Base-by-base conservation (phyloP, 53 echinoderm and acorn worm genomes). In the Antedon mediterranea region DNA sequence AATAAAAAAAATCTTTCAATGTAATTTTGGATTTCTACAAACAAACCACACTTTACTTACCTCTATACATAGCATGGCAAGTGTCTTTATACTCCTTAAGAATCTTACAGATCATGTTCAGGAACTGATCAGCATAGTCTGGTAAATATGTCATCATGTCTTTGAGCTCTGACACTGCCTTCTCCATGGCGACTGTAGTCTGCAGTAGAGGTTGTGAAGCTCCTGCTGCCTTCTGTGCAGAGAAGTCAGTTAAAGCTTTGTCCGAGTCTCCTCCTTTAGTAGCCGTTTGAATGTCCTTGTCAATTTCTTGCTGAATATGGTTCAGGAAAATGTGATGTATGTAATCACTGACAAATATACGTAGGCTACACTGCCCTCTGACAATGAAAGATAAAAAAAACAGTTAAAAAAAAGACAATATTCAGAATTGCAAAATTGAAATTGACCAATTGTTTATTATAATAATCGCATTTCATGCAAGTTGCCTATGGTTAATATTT, bases 31-130 rank as follows among this genome's bases (percentile, higher is more conserved):
- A 13, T 23, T 2, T 57, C 23, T 2, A 57, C 23, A 13, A 57
- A 57, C 57, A 23, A 23, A 57, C 2, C 23, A 23, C 57, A 57
- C 57, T 18, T 6, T 57, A 57, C 11, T 57, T 42, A 98, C 98
- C 98, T 88, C 90, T 84, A 81, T 98, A 98, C 0, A 86, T 92
- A 0, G 92, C 92, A 79, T 88, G 81, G 37, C 98, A 98, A 0
- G 89, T 98, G 78, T 98, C 98, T 80, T 97, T 98, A 75, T 98
- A 98, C 73, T 93, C 98, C 78, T 93, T 90, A 42, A 98, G 76
- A 27, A 98, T 88, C 31, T 90, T 90, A 30, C 93, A 93, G 73
- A 98, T 84, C 97, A 92, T 95, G 33, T 85, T 83, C 27, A 94
- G 90, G 84, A 95, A 89, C 84, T 95, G 93, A 72, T 93, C 98